Evolutionary conservation across 2,113 vertebrate genomes (phyloP).

Genomic region (Ursus arctos): DNA sequence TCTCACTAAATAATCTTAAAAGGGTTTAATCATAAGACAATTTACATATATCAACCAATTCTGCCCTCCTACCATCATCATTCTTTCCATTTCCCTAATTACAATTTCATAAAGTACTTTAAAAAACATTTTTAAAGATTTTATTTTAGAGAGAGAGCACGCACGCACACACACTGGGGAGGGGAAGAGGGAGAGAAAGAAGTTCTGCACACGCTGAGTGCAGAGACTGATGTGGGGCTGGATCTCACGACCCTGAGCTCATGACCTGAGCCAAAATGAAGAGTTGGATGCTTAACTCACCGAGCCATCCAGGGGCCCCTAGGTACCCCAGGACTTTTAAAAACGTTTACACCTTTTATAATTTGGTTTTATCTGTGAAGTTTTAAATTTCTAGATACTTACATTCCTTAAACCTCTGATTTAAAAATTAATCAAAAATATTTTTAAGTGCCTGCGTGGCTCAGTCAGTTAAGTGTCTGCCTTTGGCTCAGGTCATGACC

Average conservation of each 20-base stretch:
- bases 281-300: background rate
- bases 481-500: no score
- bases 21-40: background rate
- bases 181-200: background rate
- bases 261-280: background rate
- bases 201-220: background rate
- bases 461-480: no score
- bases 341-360: background rate
- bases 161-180: background rate
- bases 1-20: conserved; percentile 37
- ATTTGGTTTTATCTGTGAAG: background rate
- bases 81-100: background rate
- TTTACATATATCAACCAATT: conserved; percentile 39
- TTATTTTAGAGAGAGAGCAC: background rate
- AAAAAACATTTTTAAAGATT: background rate
- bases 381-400: background rate
- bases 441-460: no score
- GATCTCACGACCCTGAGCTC: background rate
- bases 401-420: background rate
- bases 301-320: background rate
- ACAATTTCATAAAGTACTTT: background rate
- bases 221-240: background rate
- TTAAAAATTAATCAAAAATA: background rate
- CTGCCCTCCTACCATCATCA: background rate
- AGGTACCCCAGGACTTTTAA: background rate